Base-by-base conservation (phyloP, 30 jellyfish, hydroid and myxozoan species). In the Pseudorhiza aurosa region DNA sequence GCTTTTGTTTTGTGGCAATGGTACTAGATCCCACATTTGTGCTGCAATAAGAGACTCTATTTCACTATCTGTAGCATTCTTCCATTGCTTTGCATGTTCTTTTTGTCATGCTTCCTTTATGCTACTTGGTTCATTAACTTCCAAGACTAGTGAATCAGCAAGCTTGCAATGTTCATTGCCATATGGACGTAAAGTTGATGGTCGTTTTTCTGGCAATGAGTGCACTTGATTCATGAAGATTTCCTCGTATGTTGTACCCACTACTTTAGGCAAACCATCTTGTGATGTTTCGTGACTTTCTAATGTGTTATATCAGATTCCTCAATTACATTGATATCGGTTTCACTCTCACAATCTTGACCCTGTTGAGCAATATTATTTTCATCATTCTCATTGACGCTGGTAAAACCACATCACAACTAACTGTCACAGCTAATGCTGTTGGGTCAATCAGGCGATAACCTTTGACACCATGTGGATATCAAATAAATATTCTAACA, bases 381-480 rank as follows among this genome's bases (percentile, higher is more conserved):
- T 46, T 14, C 19, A 46, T 46, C 15, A 14, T n/a, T n/a, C n/a
- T n/a, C n/a, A n/a, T n/a, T 46, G 59, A 46, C n/a, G n/a, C n/a
- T n/a, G n/a, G n/a, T n/a, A 46, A 46, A 46, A 46, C 19, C 14
- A 46, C 60, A 67, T 36, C 5, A 18, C 63, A 59, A 21, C 81
- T 37, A 36, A 40, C 65, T 4, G 47, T 36, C 2, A 67, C 42
- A 11, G 47, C 59, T 19, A 30, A 39, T 60, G 75, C 18, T 31
- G 9, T 24, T 42, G 81, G 64, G 28, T 75, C 78, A 14, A 36
- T 53, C 50, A 75, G 27, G 8, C 65, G 28, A 44, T 53, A 75
- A 11, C 88, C 88, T 36, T 53, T 75, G 12, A 36, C 70, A 58
- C 35, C 39, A 15, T 55, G 64, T 75, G 88, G 81, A 64, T 75